A percentile compares a stretch with the other conserved stretches of the same genome.
Evolutionary conservation across 2,797 vertebrate genomes (phyloP).

Genomic region (Harpagifer antarcticus): DNA sequence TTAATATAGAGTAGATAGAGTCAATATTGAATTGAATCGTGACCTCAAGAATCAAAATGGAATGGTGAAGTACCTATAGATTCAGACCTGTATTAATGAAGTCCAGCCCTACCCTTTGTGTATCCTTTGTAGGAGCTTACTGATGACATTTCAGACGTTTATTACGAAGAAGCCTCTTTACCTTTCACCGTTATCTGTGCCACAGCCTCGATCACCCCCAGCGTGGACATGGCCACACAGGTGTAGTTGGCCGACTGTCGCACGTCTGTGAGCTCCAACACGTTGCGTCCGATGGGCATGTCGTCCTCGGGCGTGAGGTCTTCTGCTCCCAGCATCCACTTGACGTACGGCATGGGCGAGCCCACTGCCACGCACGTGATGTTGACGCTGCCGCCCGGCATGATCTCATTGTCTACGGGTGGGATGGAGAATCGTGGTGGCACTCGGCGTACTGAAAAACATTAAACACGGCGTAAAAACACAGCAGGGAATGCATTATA

Average conservation of each 20-base stretch:
- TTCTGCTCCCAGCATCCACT: constrained; percentile 99
- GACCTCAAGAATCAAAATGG: too few relatives aligned
- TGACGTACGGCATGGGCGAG: constrained; percentile 99
- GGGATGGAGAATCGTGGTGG: constrained; percentile 99
- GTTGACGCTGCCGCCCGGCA: constrained; percentile 99
- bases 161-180: constrained; percentile 57
- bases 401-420: constrained; percentile 98
- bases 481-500: not conserved
- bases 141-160: not conserved
- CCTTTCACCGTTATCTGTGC: constrained; percentile 99
- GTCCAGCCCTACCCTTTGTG: not conserved
- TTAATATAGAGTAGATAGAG: too few relatives aligned
- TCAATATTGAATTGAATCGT: too few relatives aligned
- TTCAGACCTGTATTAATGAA: not conserved
- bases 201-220: constrained; percentile 98
- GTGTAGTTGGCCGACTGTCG: constrained; percentile 99
- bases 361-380: constrained; percentile 99
- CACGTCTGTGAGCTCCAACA: constrained; percentile 97
- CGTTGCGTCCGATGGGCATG: constrained; percentile 99
- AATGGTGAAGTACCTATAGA: too few relatives aligned
- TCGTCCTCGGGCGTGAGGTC: constrained; percentile 99
- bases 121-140: not conserved
- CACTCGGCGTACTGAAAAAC: constrained; percentile 94
- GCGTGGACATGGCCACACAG: constrained; percentile 98
- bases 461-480: constrained; percentile 19